Conservation (phyloP, 2,888 invertebrate genomes). For the Phortica okadai region DNA sequence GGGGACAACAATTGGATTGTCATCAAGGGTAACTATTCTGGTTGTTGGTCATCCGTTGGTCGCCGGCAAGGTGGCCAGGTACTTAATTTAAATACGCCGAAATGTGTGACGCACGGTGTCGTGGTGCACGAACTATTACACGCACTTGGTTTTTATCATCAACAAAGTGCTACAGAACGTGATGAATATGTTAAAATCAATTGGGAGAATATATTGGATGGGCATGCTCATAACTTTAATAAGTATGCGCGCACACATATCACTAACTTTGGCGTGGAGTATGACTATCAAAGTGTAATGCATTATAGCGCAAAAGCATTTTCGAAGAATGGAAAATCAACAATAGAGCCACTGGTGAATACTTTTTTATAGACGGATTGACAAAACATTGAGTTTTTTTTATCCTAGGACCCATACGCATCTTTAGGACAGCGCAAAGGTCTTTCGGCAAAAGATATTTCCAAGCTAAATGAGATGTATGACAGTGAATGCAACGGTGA, state of each 20-base stretch:
- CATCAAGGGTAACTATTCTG: constrained; percentile 78
- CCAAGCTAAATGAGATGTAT: constrained; percentile 79
- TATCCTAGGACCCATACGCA: constrained; percentile 75
- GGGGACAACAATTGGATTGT: constrained; percentile 80
- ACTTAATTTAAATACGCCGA: constrained; percentile 78
- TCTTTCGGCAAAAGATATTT: constrained; percentile 78
- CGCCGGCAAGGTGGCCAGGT: constrained; percentile 80
- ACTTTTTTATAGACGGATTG: background rate
- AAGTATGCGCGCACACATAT: constrained; percentile 82
- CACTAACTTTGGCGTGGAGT: constrained; percentile 82
- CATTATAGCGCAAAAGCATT: constrained; percentile 84
- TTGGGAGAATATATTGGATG: constrained; percentile 82
- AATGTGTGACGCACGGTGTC: constrained; percentile 81
- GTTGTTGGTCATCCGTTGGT: constrained; percentile 84
- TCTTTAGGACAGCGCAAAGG: constrained; percentile 78
- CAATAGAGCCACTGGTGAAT: constrained; percentile 80
- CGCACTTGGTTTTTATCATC: constrained; percentile 88
- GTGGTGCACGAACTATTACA: constrained; percentile 88
- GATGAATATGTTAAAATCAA: constrained; percentile 85
- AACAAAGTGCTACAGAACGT: constrained; percentile 87
- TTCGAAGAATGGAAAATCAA: constrained; percentile 81
- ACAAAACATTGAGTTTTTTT: constrained; percentile 7
- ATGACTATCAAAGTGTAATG: constrained; percentile 86
- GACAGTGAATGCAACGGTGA: constrained; percentile 71
- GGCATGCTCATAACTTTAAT: constrained; percentile 79